Percentiles rank a stretch among this genome's conserved stretches.
Conservation (phyloP, 2,797 vertebrate species). For the Falco columbarius region DNA sequence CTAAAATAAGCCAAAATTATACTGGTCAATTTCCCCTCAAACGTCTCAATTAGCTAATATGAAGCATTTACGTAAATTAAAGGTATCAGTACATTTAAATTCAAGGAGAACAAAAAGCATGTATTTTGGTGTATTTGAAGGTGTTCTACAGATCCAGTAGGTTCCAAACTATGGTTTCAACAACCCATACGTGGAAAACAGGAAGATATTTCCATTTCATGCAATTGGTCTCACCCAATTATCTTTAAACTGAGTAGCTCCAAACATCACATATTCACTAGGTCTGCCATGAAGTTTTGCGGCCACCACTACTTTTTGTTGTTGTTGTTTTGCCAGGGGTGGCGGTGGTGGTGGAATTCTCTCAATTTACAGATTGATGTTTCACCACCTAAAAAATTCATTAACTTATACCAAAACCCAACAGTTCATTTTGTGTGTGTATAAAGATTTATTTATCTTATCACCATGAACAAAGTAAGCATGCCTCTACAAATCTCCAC, state of each 20-base stretch:
- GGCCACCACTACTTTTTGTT: neutral
- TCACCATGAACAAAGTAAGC: slow-evolving; percentile 48
- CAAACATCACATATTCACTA: neutral
- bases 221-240: slow-evolving; percentile 2
- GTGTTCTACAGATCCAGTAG: neutral
- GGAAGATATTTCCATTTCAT: neutral
- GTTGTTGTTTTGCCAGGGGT: no score
- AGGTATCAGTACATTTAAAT: neutral
- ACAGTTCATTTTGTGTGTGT: neutral
- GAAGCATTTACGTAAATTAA: neutral
- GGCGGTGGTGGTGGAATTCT: neutral
- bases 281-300: neutral
- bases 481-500: slow-evolving; percentile 79
- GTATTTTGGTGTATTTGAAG: neutral
- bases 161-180: neutral
- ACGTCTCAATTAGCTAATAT: neutral
- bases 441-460: neutral
- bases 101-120: neutral
- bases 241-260: neutral
- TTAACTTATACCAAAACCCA: neutral
- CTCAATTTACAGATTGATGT: neutral
- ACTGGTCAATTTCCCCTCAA: neutral
- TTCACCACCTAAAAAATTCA: slow-evolving; percentile 7
- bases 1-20: neutral
- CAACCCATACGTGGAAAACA: neutral